phyloP scores from a whole-genome alignment of 37 sponge, comb jelly and placozoan genomes.

The Axinella damicornis region DNA sequence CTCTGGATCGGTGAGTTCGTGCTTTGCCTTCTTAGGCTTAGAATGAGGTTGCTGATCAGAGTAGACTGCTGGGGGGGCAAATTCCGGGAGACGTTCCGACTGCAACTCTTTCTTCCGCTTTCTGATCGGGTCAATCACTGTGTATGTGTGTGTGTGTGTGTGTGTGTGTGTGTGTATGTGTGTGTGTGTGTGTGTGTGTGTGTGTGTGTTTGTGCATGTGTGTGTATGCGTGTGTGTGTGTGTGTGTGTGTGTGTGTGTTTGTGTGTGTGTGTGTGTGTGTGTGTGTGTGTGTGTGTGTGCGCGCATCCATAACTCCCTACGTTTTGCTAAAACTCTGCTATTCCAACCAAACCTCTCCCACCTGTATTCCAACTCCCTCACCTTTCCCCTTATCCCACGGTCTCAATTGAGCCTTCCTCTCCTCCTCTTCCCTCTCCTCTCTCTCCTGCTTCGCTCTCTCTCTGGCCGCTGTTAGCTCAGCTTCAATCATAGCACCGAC shows the following conservation, averaged over 20 bases:
- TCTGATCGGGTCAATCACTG: constrained; percentile 51
- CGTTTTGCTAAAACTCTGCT: too few relatives aligned
- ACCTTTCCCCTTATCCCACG: constrained; percentile 92
- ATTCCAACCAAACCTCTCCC: too few relatives aligned
- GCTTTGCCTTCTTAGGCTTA: not conserved
- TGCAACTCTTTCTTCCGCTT: constrained; percentile 72
- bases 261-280: not conserved
- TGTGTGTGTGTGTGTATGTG: not conserved
- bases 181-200: not conserved
- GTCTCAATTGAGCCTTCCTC: constrained; percentile 59
- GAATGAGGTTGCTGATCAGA: not conserved
- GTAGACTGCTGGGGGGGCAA: constrained; percentile 89
- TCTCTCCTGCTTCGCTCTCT: constrained; percentile 18
- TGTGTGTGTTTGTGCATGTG: too few relatives aligned
- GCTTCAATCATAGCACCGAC: constrained; percentile 19
- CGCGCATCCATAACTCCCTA: too few relatives aligned
- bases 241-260: not conserved
- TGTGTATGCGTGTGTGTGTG: not conserved
- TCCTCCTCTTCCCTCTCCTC: constrained; percentile 33
- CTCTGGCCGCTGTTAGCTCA: constrained; percentile 10
- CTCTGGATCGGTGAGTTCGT: not conserved
- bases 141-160: not conserved
- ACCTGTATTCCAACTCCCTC: too few relatives aligned
- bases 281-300: not conserved
- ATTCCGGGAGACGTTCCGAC: constrained; percentile 78